A percentile compares a stretch with the other conserved stretches of the same genome.
phyloP scores from a whole-genome alignment of 1,140 invertebrate species.

The Uloborus diversus region DNA sequence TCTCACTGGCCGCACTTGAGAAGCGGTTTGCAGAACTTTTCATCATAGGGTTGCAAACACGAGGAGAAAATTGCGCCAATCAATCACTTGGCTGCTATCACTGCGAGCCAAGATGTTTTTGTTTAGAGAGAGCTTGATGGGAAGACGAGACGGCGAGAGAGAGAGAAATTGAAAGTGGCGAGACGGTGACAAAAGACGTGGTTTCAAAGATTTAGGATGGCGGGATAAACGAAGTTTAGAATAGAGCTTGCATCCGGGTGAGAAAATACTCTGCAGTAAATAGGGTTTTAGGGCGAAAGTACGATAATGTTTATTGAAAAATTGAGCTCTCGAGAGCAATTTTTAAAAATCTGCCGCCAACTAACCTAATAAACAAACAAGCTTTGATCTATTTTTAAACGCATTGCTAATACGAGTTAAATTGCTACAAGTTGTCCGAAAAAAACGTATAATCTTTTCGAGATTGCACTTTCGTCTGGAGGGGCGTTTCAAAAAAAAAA shows the following conservation, averaged over 20 bases:
- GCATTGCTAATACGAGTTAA: no score
- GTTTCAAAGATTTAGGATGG: neutral
- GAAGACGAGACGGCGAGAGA: neutral
- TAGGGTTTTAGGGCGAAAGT: no score
- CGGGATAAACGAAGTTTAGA: neutral
- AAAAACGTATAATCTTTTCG: no score
- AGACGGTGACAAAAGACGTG: neutral
- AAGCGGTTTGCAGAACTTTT: conserved; percentile 36
- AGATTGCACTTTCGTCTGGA: no score
- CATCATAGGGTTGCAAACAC: conserved; percentile 33
- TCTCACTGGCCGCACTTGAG: conserved; percentile 3
- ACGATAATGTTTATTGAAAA: no score
- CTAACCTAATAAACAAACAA: no score
- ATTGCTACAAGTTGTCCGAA: no score
- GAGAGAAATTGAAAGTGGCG: neutral
- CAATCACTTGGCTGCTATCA: conserved; percentile 39
- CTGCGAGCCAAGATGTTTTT: conserved; percentile 9
- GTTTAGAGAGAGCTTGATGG: neutral
- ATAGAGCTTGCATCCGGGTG: conserved; percentile 21
- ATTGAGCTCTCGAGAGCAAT: no score
- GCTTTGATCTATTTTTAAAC: no score
- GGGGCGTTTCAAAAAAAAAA: no score
- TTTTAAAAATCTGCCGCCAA: no score
- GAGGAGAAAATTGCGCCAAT: conserved; percentile 34
- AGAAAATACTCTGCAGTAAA: no score